Evolutionary conservation across 2,113 vertebrate species (phyloP).

Genomic region (Cyrtonyx montezumae): DNA sequence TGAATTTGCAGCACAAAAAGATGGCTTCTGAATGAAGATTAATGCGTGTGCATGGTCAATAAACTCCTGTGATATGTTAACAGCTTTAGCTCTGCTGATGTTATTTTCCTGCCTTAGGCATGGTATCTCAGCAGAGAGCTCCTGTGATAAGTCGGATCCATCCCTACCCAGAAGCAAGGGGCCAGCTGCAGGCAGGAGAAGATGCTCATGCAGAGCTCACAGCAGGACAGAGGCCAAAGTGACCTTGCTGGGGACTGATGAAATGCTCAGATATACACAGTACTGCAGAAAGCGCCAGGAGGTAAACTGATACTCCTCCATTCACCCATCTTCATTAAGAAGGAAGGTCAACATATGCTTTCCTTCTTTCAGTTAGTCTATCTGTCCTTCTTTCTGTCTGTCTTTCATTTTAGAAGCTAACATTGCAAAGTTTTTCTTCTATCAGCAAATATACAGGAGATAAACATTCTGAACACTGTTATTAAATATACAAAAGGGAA

Average conservation of each 20-base stretch:
- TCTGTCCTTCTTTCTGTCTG: neutral
- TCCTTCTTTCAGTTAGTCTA: neutral
- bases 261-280: neutral
- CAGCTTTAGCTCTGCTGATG: neutral
- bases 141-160: neutral
- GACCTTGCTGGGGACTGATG: neutral
- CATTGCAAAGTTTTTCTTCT: neutral
- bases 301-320: neutral
- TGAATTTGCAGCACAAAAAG: neutral
- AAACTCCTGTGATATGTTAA: neutral
- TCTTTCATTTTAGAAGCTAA: neutral
- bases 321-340: neutral
- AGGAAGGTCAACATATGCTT: neutral
- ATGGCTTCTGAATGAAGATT: neutral
- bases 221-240: neutral
- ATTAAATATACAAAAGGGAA: neutral
- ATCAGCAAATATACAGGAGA: neutral
- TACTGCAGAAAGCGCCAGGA: constrained; percentile 23
- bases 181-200: neutral
- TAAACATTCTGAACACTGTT: neutral
- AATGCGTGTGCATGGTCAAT: neutral
- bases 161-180: fast-evolving
- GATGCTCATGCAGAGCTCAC: neutral
- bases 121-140: neutral
- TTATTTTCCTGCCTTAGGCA: neutral